Evolutionary conservation across 2,113 vertebrate genomes (phyloP).

Genomic region (Sebastes schlegelii): DNA sequence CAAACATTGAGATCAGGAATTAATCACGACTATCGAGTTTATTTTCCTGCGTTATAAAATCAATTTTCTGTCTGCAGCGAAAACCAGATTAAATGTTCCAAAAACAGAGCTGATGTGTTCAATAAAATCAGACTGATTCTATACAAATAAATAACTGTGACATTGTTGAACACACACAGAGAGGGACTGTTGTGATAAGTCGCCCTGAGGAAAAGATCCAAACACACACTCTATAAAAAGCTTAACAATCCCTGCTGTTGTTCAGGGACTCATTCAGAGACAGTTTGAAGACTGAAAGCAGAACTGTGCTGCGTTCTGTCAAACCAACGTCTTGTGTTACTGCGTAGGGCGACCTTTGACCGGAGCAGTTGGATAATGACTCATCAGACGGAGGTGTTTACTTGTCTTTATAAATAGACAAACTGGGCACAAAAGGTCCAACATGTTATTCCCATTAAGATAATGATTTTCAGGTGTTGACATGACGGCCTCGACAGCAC

Average conservation of each 20-base stretch:
- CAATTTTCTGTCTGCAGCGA: not conserved
- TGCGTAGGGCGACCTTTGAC: not conserved
- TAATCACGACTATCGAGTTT: not conserved
- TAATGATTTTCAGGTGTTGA: conserved; percentile 27
- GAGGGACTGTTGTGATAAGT: not conserved
- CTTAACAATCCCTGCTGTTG: not conserved
- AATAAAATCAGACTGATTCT: not conserved
- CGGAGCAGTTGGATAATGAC: not conserved
- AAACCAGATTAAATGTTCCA: not conserved
- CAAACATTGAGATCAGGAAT: not conserved
- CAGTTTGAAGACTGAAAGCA: not conserved
- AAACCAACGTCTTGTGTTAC: not conserved
- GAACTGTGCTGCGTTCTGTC: not conserved
- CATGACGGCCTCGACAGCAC: not conserved
- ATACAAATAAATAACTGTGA: not conserved
- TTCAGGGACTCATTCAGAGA: not conserved
- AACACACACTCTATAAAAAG: not conserved
- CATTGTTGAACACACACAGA: not conserved
- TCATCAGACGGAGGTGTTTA: not conserved
- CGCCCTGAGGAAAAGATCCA: not conserved
- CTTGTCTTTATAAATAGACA: not conserved
- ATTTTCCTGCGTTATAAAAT: not conserved
- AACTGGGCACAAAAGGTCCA: not conserved
- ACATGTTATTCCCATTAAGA: conserved; percentile 19
- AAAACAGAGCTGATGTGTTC: not conserved